These are phyloP conservation scores for Diplosoma virens DNA, from an alignment of 23 tunicate species.

Conservation along the genomic window DNA sequence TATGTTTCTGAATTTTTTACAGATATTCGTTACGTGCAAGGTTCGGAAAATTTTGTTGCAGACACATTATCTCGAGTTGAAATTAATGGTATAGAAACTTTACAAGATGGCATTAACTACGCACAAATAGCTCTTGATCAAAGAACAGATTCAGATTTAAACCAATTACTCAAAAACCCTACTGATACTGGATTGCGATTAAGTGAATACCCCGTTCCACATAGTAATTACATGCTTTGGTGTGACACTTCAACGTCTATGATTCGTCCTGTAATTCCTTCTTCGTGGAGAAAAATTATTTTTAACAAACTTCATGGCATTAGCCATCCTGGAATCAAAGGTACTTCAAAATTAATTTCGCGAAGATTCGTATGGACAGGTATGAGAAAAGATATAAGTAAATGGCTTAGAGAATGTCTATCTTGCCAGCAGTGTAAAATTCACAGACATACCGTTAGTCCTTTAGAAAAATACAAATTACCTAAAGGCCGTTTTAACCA, in stretches of 20 bases:
- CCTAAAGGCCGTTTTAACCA: not conserved
- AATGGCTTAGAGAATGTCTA: not conserved
- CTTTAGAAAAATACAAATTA: not conserved
- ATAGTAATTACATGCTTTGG: not conserved
- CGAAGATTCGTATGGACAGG: not conserved
- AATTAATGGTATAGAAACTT: not conserved
- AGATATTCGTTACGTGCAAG: not conserved
- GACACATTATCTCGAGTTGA: slow-evolving; percentile 20
- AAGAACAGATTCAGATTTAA: not conserved
- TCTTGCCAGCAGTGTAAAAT: not conserved
- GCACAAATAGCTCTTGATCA: not conserved
- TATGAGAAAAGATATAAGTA: not conserved
- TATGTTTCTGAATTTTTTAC: not conserved
- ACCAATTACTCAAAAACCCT: not conserved
- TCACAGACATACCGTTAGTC: not conserved
- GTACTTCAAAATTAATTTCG: not conserved
- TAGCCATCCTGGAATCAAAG: not conserved
- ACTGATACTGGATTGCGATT: not conserved
- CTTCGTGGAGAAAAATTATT: not conserved
- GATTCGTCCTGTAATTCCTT: not conserved
- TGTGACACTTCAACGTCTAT: not conserved
- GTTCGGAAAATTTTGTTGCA: slow-evolving; percentile 12
- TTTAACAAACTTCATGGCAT: not conserved
- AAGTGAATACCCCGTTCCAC: not conserved
- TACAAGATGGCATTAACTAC: not conserved